Conservation (phyloP, 2,888 invertebrate genomes). For the Spisula subtruncata region DNA sequence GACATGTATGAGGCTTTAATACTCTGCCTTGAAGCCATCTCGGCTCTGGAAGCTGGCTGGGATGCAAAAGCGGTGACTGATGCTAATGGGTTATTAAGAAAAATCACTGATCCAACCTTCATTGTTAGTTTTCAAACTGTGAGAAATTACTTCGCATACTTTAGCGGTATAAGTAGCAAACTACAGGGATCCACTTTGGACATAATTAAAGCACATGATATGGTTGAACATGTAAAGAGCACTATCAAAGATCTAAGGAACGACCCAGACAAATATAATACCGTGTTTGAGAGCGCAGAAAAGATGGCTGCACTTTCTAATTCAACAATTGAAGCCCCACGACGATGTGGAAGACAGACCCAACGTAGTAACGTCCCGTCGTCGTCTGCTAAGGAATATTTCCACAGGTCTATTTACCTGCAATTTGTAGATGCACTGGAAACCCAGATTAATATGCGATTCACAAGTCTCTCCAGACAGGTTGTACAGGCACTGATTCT, state of each 20-base stretch:
- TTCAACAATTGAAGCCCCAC: conserved; percentile 36
- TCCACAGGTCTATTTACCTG: conserved; percentile 55
- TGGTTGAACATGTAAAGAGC: conserved; percentile 13
- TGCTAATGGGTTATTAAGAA: conserved; percentile 59
- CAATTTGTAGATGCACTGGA: conserved; percentile 60
- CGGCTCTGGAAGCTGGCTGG: conserved; percentile 53
- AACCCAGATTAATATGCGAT: conserved; percentile 55
- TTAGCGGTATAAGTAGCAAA: conserved; percentile 49
- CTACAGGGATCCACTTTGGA: conserved; percentile 64
- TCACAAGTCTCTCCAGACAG: conserved; percentile 50
- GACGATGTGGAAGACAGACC: conserved; percentile 43
- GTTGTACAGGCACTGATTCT: conserved; percentile 52
- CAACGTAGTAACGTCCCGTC: conserved; percentile 64
- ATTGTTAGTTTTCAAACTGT: conserved; percentile 53
- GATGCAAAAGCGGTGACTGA: conserved; percentile 64
- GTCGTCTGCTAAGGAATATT: conserved; percentile 57
- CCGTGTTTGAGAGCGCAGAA: conserved; percentile 45
- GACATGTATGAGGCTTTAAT: conserved; percentile 59
- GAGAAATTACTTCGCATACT: conserved; percentile 59
- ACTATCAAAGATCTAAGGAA: conserved; percentile 42
- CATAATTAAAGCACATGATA: conserved; percentile 43
- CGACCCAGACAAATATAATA: conserved; percentile 35
- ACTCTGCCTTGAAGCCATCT: conserved; percentile 61
- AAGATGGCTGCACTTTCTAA: conserved; percentile 36
- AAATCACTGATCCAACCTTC: conserved; percentile 61